phyloP scores from a whole-genome alignment of 1,140 invertebrate genomes.

The Phortica variegata region DNA sequence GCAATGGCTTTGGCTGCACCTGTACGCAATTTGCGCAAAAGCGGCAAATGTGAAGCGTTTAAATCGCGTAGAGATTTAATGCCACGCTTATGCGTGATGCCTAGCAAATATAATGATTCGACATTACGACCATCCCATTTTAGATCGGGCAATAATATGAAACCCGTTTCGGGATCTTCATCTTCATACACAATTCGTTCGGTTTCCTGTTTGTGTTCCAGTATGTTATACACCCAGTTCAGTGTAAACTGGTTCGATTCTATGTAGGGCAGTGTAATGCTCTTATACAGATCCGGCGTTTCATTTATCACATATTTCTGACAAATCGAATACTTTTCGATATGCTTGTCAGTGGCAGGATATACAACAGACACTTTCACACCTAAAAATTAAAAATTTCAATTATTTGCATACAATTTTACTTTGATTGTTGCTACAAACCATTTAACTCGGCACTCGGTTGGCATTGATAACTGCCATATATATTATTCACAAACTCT shows the following conservation, averaged over 20 bases:
- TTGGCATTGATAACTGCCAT: conserved; percentile 77
- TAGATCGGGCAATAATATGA: conserved; percentile 86
- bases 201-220: conserved; percentile 85
- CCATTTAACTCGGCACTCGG: conserved; percentile 68
- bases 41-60: conserved; percentile 71
- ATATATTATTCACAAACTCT: conserved; percentile 82
- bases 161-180: conserved; percentile 75
- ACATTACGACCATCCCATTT: conserved; percentile 87
- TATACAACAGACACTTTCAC: conserved; percentile 85
- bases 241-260: conserved; percentile 70
- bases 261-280: conserved; percentile 76
- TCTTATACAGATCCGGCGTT: conserved; percentile 79
- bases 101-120: conserved; percentile 81
- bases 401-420: not conserved
- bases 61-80: conserved; percentile 86
- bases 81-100: conserved; percentile 70
- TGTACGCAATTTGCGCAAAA: conserved; percentile 79
- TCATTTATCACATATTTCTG: conserved; percentile 77
- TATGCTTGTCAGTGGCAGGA: conserved; percentile 90
- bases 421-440: conserved; percentile 54
- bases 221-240: conserved; percentile 95
- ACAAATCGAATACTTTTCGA: conserved; percentile 80
- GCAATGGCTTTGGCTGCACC: conserved; percentile 74
- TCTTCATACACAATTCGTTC: conserved; percentile 88
- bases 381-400: conserved; percentile 60